These are phyloP conservation scores for Delichon dasypus DNA, from an alignment of 2,797 vertebrate species.

Conservation along the genomic window DNA sequence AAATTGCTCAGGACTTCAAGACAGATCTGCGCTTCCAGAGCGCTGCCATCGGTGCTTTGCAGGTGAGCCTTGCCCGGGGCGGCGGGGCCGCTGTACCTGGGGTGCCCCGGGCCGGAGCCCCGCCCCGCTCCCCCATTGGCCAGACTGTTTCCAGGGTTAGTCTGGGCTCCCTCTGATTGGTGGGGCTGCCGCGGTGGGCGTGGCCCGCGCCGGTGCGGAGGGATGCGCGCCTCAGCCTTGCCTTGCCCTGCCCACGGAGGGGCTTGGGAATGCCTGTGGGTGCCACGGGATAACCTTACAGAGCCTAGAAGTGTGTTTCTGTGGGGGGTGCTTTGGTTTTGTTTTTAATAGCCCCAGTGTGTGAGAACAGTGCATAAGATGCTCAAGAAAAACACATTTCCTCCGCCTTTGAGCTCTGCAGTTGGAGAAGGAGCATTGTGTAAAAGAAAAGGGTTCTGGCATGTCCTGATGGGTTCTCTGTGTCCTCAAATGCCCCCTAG, in stretches of 20 bases:
- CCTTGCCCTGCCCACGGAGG: fast-evolving
- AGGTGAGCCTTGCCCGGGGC: conserved; percentile 59
- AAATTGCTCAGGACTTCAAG: conserved; percentile 87
- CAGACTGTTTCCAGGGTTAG: conserved; percentile 68
- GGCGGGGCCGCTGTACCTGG: no score
- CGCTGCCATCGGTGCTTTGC: conserved; percentile 85
- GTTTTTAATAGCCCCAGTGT: background rate
- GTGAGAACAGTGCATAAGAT: background rate
- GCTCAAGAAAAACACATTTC: background rate
- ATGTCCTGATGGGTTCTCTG: background rate
- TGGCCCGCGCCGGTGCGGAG: fast-evolving
- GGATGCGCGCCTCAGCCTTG: background rate
- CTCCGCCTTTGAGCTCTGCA: background rate
- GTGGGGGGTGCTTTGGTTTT: background rate
- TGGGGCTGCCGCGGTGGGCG: background rate
- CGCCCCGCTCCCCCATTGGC: conserved; percentile 47
- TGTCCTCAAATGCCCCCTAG: background rate
- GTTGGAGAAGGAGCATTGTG: fast-evolving
- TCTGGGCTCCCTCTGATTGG: conserved; percentile 49
- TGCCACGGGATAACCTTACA: fast-evolving
- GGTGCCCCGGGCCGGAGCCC: background rate
- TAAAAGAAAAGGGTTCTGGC: background rate
- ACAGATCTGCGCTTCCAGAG: conserved; percentile 87
- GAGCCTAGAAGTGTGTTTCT: fast-evolving
- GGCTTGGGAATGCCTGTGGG: fast-evolving